These are phyloP conservation scores for Antitype chi DNA, from an alignment of 2,888 invertebrate genomes.

Conservation along the genomic window DNA sequence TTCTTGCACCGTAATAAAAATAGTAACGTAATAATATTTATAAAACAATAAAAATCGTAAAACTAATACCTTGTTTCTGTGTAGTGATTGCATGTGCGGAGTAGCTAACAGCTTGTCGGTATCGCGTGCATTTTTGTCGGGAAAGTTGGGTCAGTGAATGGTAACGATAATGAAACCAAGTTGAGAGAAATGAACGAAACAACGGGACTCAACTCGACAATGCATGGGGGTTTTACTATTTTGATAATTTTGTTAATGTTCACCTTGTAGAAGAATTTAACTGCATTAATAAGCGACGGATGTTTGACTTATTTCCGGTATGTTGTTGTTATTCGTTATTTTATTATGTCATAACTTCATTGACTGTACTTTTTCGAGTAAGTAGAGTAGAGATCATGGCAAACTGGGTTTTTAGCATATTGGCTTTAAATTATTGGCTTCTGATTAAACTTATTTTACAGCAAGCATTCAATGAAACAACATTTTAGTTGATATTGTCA, in stretches of 20 bases:
- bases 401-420: constrained; percentile 1
- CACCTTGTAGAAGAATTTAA: constrained; percentile 20
- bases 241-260: constrained; percentile 14
- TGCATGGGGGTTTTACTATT: constrained; percentile 44
- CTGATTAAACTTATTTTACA: background rate
- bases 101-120: constrained; percentile 57
- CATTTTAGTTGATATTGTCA: background rate
- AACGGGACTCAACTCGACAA: constrained; percentile 38
- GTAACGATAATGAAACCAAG: constrained; percentile 57
- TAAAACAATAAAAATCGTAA: constrained; percentile 79
- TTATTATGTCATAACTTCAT: constrained; percentile 41
- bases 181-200: constrained; percentile 45
- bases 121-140: constrained; percentile 63
- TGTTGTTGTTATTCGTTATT: constrained; percentile 32
- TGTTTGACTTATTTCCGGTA: constrained; percentile 46
- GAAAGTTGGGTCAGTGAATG: constrained; percentile 67
- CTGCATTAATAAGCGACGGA: constrained; percentile 29
- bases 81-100: constrained; percentile 63
- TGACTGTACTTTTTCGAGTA: constrained; percentile 53
- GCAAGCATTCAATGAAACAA: background rate
- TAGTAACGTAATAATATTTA: constrained; percentile 68
- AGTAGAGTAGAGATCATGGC: constrained; percentile 28
- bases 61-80: constrained; percentile 69
- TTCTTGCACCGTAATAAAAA: constrained; percentile 66
- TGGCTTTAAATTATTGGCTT: constrained; percentile 7